These are phyloP conservation scores for Orchesella flavescens DNA, from an alignment of 2,888 invertebrate genomes.

Conservation along the genomic window DNA sequence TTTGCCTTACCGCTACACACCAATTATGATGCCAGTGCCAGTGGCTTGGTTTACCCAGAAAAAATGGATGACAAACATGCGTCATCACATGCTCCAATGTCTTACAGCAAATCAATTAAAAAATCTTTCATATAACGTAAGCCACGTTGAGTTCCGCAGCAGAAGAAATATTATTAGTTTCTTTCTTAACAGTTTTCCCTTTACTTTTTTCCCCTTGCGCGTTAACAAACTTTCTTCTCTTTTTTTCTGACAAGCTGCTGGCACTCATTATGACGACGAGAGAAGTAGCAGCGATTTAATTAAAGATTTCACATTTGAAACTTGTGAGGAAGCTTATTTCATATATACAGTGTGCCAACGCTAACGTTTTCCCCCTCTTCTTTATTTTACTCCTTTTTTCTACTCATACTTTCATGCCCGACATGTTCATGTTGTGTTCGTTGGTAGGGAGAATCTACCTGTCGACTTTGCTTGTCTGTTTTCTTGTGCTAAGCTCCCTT, in stretches of 20 bases:
- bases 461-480: slow-evolving; percentile 4
- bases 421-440: background rate
- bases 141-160: background rate
- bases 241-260: slow-evolving; percentile 29
- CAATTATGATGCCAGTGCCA: no score
- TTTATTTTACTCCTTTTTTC: background rate
- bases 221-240: slow-evolving; percentile 22
- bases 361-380: background rate
- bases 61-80: no score
- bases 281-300: slow-evolving; percentile 38
- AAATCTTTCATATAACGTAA: no score
- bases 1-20: no score
- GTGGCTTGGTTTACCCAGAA: no score
- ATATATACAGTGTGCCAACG: background rate
- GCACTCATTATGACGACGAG: slow-evolving; percentile 42
- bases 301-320: slow-evolving; percentile 49
- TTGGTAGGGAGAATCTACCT: background rate
- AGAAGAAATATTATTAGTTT: slow-evolving; percentile 14
- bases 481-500: background rate
- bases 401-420: background rate
- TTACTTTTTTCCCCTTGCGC: background rate
- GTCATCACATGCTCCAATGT: no score
- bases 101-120: no score
- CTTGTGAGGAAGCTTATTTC: background rate
- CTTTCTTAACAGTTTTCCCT: background rate